phyloP scores from a whole-genome alignment of 35 echinoderm and acorn worm genomes.

The Apostichopus japonicus region DNA sequence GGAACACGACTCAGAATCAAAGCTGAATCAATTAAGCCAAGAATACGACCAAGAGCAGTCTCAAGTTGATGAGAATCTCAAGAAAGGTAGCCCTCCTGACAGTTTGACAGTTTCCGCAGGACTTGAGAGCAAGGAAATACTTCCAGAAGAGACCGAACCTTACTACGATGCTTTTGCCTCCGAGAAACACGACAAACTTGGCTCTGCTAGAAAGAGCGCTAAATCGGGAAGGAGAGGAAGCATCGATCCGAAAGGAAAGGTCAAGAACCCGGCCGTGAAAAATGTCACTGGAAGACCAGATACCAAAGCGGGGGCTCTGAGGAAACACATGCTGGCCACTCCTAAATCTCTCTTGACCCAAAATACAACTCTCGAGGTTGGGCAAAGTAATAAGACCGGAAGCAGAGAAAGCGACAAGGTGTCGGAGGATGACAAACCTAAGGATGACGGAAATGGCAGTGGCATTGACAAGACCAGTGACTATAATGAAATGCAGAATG shows the following conservation, averaged over 20 bases:
- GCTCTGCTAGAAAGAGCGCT: not conserved
- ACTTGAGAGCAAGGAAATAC: not conserved
- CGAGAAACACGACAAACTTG: not conserved
- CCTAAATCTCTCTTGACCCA: conserved; percentile 62
- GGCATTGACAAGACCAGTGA: not conserved
- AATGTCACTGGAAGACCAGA: conserved; percentile 94
- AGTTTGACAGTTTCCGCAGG: not conserved
- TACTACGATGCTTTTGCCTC: conserved; percentile 33
- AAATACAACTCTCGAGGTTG: conserved; percentile 35
- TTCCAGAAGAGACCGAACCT: not conserved
- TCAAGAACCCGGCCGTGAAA: conserved; percentile 75
- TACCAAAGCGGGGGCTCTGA: conserved; percentile 72
- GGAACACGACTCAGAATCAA: not conserved
- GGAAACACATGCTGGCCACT: conserved; percentile 86
- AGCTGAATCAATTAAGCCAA: not conserved
- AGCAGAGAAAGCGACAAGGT: not conserved
- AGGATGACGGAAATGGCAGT: not conserved
- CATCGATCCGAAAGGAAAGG: conserved; percentile 24
- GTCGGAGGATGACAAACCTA: not conserved
- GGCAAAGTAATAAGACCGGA: not conserved
- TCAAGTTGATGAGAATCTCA: not conserved
- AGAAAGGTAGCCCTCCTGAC: not conserved
- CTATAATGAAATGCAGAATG: not conserved
- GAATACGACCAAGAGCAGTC: not conserved
- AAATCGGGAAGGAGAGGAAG: not conserved